Evolutionary conservation across 2,113 vertebrate genomes (phyloP), one percentile per base, ranked within the genome.

Genomic region (Natator depressus): DNA sequence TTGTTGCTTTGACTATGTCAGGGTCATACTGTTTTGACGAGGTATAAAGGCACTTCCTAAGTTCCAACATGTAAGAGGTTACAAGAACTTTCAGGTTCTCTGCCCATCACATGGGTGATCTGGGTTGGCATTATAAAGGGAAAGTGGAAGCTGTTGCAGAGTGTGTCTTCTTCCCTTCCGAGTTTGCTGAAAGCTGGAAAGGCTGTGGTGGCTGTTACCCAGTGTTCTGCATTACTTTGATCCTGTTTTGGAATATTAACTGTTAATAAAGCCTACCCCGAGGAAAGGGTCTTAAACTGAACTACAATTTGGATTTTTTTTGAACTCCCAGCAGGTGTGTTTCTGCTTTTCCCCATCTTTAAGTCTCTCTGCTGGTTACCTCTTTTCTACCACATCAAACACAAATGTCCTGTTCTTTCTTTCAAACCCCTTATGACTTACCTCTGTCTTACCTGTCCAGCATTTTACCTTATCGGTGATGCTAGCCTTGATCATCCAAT

Each of bases 371-470:
- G 7, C 38, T 24, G 2, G 9, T 5, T 29, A 25, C 4, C 2
- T 49, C 10, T 50, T 29, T 75, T 59, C 38, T 8, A 50, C 8
- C 62, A 11, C 53, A 86, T 51, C 86, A 47, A 82, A 87, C 3
- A 5, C 27, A 78, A 42, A 10, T 2, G 4, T 83, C 17, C 51
- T 53, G 4, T 14, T 38, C 80, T 84, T 90, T 76, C 46, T 89
- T 91, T n/a, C 10, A 19, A 87, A 53, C 3, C 72, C 5, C 25
- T 3, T 14, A 20, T 46, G 27, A 62, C 0, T 1, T 79, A 25
- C 2, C 0, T 57, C 6, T 49, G 5, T n/a, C 76, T 4, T 47
- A 2, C 27, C 24, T 0, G 50, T 8, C 13, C 20, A 89, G 1
- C 6, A 47, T 35, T 76, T 84, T 46, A 53, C 20, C 53, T 78